phyloP scores from a whole-genome alignment of 1,140 invertebrate genomes.

The Lordiphosa collinella region DNA sequence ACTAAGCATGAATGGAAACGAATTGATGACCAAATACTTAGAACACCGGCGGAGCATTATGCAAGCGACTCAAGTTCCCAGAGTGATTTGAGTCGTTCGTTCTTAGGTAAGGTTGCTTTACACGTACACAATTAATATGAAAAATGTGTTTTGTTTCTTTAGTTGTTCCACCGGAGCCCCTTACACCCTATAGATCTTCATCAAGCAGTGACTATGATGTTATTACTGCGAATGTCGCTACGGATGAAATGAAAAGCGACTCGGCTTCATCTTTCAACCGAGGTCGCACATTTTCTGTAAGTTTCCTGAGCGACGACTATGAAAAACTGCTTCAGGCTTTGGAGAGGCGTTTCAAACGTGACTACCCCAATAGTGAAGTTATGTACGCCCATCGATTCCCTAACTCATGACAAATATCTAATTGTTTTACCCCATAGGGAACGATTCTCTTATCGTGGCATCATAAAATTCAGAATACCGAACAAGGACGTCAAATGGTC shows the following conservation, averaged over 20 bases:
- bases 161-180: no score
- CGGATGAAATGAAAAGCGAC: no score
- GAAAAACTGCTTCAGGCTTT: neutral
- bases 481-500: slow-evolving; percentile 27
- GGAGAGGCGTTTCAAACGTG: neutral
- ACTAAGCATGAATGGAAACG: neutral
- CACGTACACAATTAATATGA: no score
- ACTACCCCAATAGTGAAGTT: slow-evolving; percentile 29
- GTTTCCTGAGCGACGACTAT: neutral
- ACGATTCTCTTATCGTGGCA: slow-evolving; percentile 11
- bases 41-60: neutral
- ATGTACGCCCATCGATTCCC: slow-evolving; percentile 14
- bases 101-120: no score
- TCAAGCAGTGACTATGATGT: no score
- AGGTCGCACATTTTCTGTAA: no score
- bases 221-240: no score
- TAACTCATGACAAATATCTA: no score
- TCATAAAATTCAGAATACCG: slow-evolving; percentile 35
- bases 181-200: no score
- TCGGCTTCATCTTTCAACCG: no score
- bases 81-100: no score
- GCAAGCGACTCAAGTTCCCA: neutral
- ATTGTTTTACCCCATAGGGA: slow-evolving; percentile 5
- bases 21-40: neutral
- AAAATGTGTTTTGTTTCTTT: no score